Base-by-base conservation (phyloP, 1,140 invertebrate genomes). In the Aleiodes sp. region DNA sequence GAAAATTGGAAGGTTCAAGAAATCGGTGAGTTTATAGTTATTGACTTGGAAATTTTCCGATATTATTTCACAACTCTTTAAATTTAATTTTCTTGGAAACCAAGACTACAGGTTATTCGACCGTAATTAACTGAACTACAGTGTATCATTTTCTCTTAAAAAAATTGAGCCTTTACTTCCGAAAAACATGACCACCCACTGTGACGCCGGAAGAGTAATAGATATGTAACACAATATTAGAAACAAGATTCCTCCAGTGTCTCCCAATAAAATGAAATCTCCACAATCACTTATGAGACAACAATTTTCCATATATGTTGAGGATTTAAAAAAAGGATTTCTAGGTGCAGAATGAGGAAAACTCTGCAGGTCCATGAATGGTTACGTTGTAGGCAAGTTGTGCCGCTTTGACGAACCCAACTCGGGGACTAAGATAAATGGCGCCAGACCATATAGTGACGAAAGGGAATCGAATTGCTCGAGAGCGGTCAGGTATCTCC, bases 381-480 rank as follows among this genome's bases (percentile, higher is more conserved):
- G 46, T 52, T 52, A 52, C 26, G 26, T 12, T 21, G 21, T 52
- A 52, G 46, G 46, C 46, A 6, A 41, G 46, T 52, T 52, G 46
- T 24, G 21, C 46, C 46, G 46, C 46, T 52, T 64, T 39, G 37
- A 64, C 62, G 39, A 64, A n/a, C 26, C 26, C 26, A 65, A 43
- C 24, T 28, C 26, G 28, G 63, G n/a, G 63, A 65, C 43, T 43
- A 52, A 65, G 63, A 65, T 65, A 65, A 65, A 65, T 65, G 63
- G 63, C 63, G 63, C 63, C 63, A 65, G 21, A 52, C 63, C 63
- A 65, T 52, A 65, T 59, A 59, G 28, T 59, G 56, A 59, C 56
- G 56, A 59, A 59, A 59, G 46, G 21, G 46, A 52, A 52, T 52
- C 46, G 12, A 43, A 43, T 43, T 43, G 39, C 39, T 43, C 39